These are phyloP conservation scores for Tapirus indicus DNA, from an alignment of 2,797 vertebrate species.

Conservation along the genomic window DNA sequence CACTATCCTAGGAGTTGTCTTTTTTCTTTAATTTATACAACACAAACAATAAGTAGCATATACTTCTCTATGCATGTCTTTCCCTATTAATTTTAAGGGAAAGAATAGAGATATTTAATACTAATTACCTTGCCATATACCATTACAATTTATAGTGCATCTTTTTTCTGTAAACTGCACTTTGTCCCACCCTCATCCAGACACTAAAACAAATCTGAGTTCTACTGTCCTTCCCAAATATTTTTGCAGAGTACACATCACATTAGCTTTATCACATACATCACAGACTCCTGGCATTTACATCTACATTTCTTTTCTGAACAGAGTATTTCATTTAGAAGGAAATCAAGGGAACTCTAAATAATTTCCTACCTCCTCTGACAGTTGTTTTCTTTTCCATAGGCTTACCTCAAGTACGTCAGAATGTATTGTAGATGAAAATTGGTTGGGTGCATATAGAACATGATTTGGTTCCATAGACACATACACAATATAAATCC, in stretches of 20 bases:
- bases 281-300: not conserved
- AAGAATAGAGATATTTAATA: not conserved
- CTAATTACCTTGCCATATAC: not conserved
- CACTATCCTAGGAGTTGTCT: not conserved
- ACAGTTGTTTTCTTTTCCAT: constrained; percentile 37
- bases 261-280: constrained; percentile 3
- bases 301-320: not conserved
- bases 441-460: not conserved
- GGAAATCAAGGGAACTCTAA: constrained; percentile 7
- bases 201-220: constrained; percentile 34
- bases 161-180: constrained; percentile 12
- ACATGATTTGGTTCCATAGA: not conserved
- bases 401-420: not conserved
- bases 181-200: not conserved
- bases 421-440: not conserved
- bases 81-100: not conserved
- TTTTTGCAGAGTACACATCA: not conserved
- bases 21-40: not conserved
- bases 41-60: not conserved
- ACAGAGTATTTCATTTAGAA: constrained; percentile 1
- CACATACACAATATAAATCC: not conserved
- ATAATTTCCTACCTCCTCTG: constrained; percentile 31
- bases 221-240: not conserved
- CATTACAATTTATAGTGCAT: not conserved
- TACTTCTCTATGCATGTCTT: not conserved